A percentile compares a stretch with the other conserved stretches of the same genome.
These are phyloP conservation scores for Leucophenga montana DNA, from an alignment of 2,888 invertebrate genomes.

Conservation along the genomic window DNA sequence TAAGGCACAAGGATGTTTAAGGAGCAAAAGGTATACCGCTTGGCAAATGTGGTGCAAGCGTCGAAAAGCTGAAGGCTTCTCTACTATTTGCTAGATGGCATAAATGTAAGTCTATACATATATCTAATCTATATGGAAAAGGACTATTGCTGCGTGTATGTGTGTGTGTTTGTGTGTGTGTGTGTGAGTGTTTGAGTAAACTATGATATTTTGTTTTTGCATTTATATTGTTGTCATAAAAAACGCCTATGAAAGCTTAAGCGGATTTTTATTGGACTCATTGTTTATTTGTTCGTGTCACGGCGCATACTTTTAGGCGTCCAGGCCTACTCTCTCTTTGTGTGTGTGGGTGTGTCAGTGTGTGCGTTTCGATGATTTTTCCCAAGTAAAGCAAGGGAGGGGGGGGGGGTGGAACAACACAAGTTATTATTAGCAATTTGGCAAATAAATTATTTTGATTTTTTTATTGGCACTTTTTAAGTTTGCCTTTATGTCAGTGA, in stretches of 20 bases:
- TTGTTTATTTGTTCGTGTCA: conserved; percentile 65
- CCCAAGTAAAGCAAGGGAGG: too few relatives aligned
- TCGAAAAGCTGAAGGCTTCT: conserved; percentile 62
- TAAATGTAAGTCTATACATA: neutral
- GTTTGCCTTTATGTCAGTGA: conserved; percentile 44
- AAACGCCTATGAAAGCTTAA: conserved; percentile 70
- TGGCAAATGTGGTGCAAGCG: conserved; percentile 54
- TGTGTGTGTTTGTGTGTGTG: too few relatives aligned
- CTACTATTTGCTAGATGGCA: neutral
- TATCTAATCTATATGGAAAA: neutral
- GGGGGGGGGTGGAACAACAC: too few relatives aligned
- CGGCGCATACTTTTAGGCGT: conserved; percentile 45
- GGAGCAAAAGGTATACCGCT: conserved; percentile 51
- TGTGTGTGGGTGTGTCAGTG: neutral
- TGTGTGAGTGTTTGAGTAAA: conserved; percentile 26
- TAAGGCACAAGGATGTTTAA: too few relatives aligned
- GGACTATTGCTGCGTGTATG: conserved; percentile 30
- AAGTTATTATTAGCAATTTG: conserved; percentile 66
- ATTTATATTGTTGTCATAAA: conserved; percentile 70
- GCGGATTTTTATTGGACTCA: conserved; percentile 66
- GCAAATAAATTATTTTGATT: conserved; percentile 61
- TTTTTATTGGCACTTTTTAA: conserved; percentile 32
- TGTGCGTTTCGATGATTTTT: conserved; percentile 30
- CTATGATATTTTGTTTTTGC: conserved; percentile 52
- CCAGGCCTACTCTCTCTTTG: conserved; percentile 24